Evolutionary conservation across 2,797 vertebrate genomes (phyloP).

Genomic region (Gila robusta): DNA sequence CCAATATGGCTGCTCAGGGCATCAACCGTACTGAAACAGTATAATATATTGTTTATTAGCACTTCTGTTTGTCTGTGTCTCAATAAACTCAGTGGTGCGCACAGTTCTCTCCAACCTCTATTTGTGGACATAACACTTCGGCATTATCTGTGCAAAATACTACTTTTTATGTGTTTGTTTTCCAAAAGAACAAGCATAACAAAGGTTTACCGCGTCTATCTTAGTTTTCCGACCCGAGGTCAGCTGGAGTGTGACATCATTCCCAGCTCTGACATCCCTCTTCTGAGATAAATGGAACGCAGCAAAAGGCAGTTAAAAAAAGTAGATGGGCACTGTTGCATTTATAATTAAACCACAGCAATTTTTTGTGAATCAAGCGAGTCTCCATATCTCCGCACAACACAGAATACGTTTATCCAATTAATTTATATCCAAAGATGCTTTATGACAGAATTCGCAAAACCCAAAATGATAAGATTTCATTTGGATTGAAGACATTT

Average conservation of each 20-base stretch:
- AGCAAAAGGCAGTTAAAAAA: not conserved
- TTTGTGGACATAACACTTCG: no score
- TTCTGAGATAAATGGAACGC: not conserved
- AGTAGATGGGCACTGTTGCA: not conserved
- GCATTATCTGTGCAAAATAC: no score
- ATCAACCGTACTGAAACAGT: not conserved
- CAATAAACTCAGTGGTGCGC: not conserved
- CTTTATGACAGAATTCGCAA: constrained; percentile 25
- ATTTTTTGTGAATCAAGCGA: not conserved
- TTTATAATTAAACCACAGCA: constrained; percentile 35
- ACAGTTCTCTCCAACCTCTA: no score
- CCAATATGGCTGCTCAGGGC: not conserved
- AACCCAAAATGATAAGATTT: not conserved
- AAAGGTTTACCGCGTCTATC: not conserved
- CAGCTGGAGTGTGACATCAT: not conserved
- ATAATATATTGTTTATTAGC: not conserved
- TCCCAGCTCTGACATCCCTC: not conserved
- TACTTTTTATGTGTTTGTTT: not conserved
- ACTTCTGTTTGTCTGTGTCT: not conserved
- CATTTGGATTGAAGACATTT: not conserved
- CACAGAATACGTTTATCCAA: not conserved
- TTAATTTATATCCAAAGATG: constrained; percentile 8
- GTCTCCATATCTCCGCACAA: not conserved
- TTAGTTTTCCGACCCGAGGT: not conserved
- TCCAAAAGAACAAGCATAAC: not conserved